These are phyloP conservation scores for Drosophila diplacantha DNA, from an alignment of 2,888 invertebrate species.

Conservation along the genomic window DNA sequence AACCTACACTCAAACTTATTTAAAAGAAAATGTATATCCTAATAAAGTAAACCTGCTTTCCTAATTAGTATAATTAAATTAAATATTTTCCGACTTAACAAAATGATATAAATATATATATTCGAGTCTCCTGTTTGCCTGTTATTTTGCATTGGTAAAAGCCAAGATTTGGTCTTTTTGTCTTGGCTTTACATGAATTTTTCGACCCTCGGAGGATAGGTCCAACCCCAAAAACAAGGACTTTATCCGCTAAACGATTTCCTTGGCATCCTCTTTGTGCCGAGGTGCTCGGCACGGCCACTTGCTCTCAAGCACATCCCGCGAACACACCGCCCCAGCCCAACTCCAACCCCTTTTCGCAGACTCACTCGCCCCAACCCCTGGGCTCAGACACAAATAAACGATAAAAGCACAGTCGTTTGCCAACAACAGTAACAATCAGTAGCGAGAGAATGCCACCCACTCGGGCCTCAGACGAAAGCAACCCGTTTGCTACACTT, in stretches of 20 bases:
- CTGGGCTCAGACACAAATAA: conserved; percentile 65
- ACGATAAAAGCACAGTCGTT: conserved; percentile 71
- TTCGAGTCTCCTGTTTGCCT: conserved; percentile 3
- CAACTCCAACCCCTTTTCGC: conserved; percentile 15
- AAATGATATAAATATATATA: neutral
- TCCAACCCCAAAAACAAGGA: conserved; percentile 8
- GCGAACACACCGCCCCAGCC: neutral
- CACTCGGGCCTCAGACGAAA: conserved; percentile 10
- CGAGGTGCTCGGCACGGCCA: conserved; percentile 37
- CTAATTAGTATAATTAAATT: neutral
- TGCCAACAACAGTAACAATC: conserved; percentile 72
- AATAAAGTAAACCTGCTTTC: neutral
- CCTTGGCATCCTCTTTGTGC: conserved; percentile 36
- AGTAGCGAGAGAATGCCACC: conserved; percentile 57
- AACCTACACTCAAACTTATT: too few relatives aligned
- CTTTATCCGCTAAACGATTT: conserved; percentile 43
- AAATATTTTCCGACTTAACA: neutral
- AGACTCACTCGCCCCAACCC: conserved; percentile 34
- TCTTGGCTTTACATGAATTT: neutral
- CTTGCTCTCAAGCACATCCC: conserved; percentile 39
- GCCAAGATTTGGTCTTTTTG: conserved; percentile 31
- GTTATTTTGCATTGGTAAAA: conserved; percentile 9
- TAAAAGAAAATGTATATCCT: neutral
- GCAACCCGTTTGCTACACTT: conserved; percentile 8
- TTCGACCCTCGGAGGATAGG: neutral